Evolutionary conservation across 1,140 invertebrate species (phyloP), one percentile per base, ranked within the genome.

Genomic region (Caenorhabditis briggsae): DNA sequence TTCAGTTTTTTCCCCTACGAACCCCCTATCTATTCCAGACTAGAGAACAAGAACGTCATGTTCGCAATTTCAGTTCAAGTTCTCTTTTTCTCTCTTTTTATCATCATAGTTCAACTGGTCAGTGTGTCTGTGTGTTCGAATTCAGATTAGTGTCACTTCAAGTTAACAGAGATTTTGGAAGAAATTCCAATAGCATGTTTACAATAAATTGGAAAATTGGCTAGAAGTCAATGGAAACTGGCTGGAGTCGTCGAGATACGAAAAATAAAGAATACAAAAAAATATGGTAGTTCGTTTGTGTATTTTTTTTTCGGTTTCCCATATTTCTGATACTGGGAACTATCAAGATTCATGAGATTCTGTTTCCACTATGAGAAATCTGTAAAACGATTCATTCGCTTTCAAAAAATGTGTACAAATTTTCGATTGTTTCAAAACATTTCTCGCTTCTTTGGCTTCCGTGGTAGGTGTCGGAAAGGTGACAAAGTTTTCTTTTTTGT

Each of bases 71-170:
- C 61, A 64, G 61, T 64, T 11, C 61, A 58, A 58, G 11, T 33
- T 61, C 23, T 61, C 7, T 61, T 11, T n/a, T n/a, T n/a, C n/a
- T n/a, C 23, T 12, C 5, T 11, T 61, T 25, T 61, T 23, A 61
- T 61, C 59, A 61, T 61, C 59, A 61, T 61, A 61, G 59, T 61
- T 61, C 59, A 25, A 25, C 18, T 33, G 59, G 59, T 61, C 59
- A 61, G 59, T 61, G 23, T 33, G 33, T 33, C 33, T 58, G 14
- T 58, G 18, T 58, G 56, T 58, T 58, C 59, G 14, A 46, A 14
- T 43, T 70, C 64, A 70, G 64, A 70, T 70, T 70, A 43, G 33
- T 70, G 64, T 70, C 64, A 70, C 64, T 70, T 43, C 64, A 43
- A n/a, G 41, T 70, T 70, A 70, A 14, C 41, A 16, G 41, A 70